These are phyloP conservation scores for Malacosoma neustria DNA, from an alignment of 2,888 invertebrate species.

Conservation along the genomic window DNA sequence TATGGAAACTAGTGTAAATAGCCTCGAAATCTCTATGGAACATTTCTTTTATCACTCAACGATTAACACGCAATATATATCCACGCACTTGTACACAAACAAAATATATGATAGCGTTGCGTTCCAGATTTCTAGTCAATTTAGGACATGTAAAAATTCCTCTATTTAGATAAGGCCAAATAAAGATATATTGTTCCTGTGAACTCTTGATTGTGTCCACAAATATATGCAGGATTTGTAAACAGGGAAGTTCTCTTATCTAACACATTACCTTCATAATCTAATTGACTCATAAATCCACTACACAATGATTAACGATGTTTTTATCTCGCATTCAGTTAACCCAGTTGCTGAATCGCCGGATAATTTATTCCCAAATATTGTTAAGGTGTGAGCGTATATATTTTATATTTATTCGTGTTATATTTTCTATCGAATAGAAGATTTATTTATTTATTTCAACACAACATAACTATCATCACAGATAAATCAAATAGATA, in stretches of 20 bases:
- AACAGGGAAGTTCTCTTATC: slow-evolving; percentile 25
- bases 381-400: slow-evolving; percentile 7
- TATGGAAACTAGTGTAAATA: background rate
- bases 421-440: too few species aligned
- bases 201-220: background rate
- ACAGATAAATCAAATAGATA: too few species aligned
- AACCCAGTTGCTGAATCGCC: slow-evolving; percentile 37
- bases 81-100: background rate
- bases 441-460: too few species aligned
- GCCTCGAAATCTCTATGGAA: background rate
- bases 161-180: background rate
- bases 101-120: background rate
- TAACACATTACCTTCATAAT: slow-evolving; percentile 19
- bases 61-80: background rate
- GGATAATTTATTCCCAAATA: slow-evolving; percentile 32
- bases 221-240: background rate
- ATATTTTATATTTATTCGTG: too few species aligned
- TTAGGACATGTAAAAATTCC: background rate
- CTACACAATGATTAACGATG: slow-evolving; percentile 29
- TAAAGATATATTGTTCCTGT: background rate
- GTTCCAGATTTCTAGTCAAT: background rate
- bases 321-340: slow-evolving; percentile 30
- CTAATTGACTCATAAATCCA: slow-evolving; percentile 28
- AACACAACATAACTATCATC: too few species aligned
- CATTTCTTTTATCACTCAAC: background rate